Base-by-base conservation (phyloP, 2,888 invertebrate genomes). In the Ctenicera cuprea region DNA sequence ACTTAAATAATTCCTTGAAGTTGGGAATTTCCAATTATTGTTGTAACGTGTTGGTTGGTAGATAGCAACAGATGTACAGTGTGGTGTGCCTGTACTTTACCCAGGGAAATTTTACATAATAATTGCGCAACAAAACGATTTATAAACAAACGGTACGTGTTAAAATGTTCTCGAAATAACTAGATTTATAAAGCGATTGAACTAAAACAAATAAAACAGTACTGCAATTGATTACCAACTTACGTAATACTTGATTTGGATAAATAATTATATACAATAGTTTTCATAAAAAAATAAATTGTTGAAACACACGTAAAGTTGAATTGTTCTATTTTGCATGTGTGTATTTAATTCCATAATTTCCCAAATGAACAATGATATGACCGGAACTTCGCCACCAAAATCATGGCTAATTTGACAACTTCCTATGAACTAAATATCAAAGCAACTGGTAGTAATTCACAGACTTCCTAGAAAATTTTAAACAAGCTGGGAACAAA, bases 21-120 rank as follows among this genome's bases (percentile, higher is more conserved):
- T 18, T 5, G 59, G 59, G 38, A 59, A 38, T 59, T 16, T 20
- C 59, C 37, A 54, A 54, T 20, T 1, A 50, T n/a, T 54, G 2
- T 14, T 16, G 14, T 8, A 14, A 14, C 45, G 33, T 33, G 33
- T n/a, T n/a, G 33, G 33, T 33, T 33, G 9, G 1, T 33, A 33
- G 33, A 1, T 33, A 8, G 33, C 33, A 33, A 33, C 9, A 33
- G 7, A 33, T 9, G 1, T 9, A n/a, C n/a, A 9, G 9, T 33
- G 9, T 33, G 9, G 9, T 8, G 7, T 33, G 9, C 7, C 33
- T 33, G 45, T 45, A 45, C 45, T 45, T 45, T 18, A 18, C 18
- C 1, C 18, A 14, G 45, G 18, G 18, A 45, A 45, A 18, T 45
- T 45, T n/a, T 48, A 9, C 11, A 48, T 4, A 48, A 7, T 4